Evolutionary conservation across 2,797 vertebrate species (phyloP).

Genomic region (Oreochromis grahami): DNA sequence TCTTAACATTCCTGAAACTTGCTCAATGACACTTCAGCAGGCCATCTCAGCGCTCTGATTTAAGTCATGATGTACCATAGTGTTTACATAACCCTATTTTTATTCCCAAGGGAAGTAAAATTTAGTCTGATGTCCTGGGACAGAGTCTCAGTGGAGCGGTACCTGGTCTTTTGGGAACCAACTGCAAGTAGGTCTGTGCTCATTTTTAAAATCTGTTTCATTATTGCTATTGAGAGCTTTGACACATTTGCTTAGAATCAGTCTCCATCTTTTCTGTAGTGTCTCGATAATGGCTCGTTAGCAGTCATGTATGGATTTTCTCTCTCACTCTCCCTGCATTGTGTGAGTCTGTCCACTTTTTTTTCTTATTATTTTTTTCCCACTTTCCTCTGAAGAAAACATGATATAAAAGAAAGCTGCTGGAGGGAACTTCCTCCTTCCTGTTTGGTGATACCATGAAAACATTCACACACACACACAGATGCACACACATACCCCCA

Average conservation of each 20-base stretch:
- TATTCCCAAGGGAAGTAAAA: conserved; percentile 1
- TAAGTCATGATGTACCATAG: neutral
- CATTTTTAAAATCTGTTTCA: conserved; percentile 9
- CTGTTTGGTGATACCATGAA: conserved; percentile 51
- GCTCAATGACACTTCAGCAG: neutral
- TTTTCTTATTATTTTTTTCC: neutral
- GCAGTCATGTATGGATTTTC: neutral
- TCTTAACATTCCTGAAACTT: neutral
- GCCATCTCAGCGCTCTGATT: conserved; percentile 2
- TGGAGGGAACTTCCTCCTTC: conserved; percentile 60
- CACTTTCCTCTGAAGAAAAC: neutral
- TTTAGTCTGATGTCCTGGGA: conserved; percentile 20
- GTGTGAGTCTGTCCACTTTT: conserved; percentile 15
- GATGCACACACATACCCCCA: conserved; percentile 6
- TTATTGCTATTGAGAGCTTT: neutral
- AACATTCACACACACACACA: conserved; percentile 35
- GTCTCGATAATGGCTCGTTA: neutral
- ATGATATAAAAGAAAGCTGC: conserved; percentile 29
- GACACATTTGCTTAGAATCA: neutral
- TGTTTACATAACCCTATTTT: conserved; percentile 15
- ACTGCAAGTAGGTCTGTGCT: conserved; percentile 39
- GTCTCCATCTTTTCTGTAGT: neutral
- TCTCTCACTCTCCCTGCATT: neutral
- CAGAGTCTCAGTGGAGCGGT: conserved; percentile 20
- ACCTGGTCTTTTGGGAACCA: conserved; percentile 13